These are phyloP conservation scores for Caenorhabditis sp. DNA, from an alignment of 2,888 invertebrate species.

Conservation along the genomic window DNA sequence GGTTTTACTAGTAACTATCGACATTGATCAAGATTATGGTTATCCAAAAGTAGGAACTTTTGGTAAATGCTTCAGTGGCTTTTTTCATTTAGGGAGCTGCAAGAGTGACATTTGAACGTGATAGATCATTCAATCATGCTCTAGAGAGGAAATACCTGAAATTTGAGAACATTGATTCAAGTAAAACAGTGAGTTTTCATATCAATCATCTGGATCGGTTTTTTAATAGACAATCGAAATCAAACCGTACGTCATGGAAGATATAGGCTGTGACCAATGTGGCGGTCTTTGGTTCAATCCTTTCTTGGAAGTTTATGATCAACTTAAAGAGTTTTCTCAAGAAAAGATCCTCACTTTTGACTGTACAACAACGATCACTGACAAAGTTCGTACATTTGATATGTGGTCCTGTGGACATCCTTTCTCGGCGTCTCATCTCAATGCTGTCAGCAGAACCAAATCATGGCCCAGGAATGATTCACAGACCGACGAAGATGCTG, in stretches of 20 bases:
- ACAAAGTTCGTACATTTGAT: background rate
- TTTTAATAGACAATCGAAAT: slow-evolving; percentile 57
- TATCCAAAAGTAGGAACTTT: slow-evolving; percentile 45
- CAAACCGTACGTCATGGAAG: slow-evolving; percentile 66
- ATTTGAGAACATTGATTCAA: slow-evolving; percentile 59
- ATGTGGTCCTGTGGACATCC: slow-evolving; percentile 14
- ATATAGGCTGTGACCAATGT: slow-evolving; percentile 62
- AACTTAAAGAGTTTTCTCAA: slow-evolving; percentile 10
- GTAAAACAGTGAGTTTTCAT: slow-evolving; percentile 50
- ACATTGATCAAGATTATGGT: slow-evolving; percentile 63
- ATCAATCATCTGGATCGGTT: no score
- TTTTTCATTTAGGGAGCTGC: slow-evolving; percentile 45
- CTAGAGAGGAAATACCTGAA: slow-evolving; percentile 46
- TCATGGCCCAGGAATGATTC: no score
- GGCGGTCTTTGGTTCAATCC: slow-evolving; percentile 67
- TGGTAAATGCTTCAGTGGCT: background rate
- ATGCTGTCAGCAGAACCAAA: no score
- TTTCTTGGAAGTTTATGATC: slow-evolving; percentile 36
- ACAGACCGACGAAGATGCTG: background rate
- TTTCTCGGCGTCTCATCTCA: slow-evolving; percentile 4
- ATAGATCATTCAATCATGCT: slow-evolving; percentile 40
- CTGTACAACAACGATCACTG: background rate
- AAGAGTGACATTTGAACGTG: slow-evolving; percentile 47
- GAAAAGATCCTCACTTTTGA: background rate
- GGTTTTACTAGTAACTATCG: slow-evolving; percentile 61